Base-by-base conservation (phyloP, 2,888 invertebrate species). In the Cephus pygmeus region DNA sequence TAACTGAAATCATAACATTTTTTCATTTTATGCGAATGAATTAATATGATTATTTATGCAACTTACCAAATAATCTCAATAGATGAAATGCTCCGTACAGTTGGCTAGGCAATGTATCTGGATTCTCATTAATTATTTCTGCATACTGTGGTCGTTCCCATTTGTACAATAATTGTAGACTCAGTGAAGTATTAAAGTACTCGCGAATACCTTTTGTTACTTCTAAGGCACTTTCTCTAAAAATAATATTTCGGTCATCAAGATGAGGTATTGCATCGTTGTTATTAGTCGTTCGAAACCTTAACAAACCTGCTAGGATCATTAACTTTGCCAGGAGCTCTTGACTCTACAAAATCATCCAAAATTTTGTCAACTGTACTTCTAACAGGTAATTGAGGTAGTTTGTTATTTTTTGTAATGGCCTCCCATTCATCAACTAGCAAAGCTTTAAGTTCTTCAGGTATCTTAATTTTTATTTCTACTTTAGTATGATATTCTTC, bases 381-480 rank as follows among this genome's bases (percentile, higher is more conserved):
- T 89, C 96, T 96, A 34, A 97, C 96, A 0, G 98, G 98, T 34
- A 98, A 91, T 76, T 95, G 94, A 11, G 95, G 94, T 11, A 97
- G 92, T 92, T 98, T 97, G 89, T 97, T 96, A 87, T 98, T 97
- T 34, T 97, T 93, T 0, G 95, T 96, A 78, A 99, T 95, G 0
- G 97, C 94, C 89, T 98, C 98, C 96, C 97, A 98, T 91, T 99
- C 99, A 91, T 99, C 98, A 0, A 98, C 97, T 0, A 99, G 93
- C 94, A 97, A 97, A 6, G 96, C 96, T 90, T 98, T 98, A 4
- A 99, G 92, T 88, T 98, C 97, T 88, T 99, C 98, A 0, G 98
- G 98, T 78, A 99, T 95, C 92, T 96, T 97, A 35, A 99, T 96
- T 92, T 97, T 96, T 2, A 98, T 95, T 91, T 98, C 97, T 6